Conservation (phyloP, 64 coral and sea anemone genomes). For the Stylophora pistillata region DNA sequence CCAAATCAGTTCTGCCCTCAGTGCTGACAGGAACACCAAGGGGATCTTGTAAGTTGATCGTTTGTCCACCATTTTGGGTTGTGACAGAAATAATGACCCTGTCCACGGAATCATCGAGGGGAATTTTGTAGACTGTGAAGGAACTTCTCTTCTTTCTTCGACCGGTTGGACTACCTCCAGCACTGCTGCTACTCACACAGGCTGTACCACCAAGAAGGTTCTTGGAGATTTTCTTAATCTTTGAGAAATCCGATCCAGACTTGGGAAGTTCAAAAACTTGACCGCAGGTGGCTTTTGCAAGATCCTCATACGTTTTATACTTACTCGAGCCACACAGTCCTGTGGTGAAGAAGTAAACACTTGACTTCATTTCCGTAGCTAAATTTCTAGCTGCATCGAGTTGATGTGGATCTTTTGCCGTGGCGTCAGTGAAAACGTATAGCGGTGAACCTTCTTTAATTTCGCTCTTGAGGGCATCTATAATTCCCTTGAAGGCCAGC, state of each 20-base stretch:
- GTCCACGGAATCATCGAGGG: slow-evolving; percentile 58
- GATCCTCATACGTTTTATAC: slow-evolving; percentile 29
- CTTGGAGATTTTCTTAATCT: slow-evolving; percentile 34
- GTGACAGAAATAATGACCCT: slow-evolving; percentile 58
- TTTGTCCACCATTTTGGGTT: slow-evolving; percentile 7
- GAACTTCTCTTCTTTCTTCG: slow-evolving; percentile 4
- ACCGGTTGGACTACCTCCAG: background rate
- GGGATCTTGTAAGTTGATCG: slow-evolving; percentile 49
- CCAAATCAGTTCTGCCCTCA: slow-evolving; percentile 37
- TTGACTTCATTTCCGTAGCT: too few relatives aligned
- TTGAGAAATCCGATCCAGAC: slow-evolving; percentile 6
- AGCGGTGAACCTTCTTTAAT: too few relatives aligned
- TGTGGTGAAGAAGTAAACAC: too few relatives aligned
- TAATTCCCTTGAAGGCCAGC: too few relatives aligned
- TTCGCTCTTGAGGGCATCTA: too few relatives aligned
- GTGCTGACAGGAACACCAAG: background rate
- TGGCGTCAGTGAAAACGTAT: too few relatives aligned
- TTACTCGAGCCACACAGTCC: too few relatives aligned
- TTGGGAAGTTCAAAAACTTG: slow-evolving; percentile 36
- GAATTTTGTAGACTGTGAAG: slow-evolving; percentile 4
- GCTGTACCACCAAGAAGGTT: background rate
- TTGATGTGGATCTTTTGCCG: background rate
- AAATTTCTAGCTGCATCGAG: too few relatives aligned
- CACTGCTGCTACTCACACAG: background rate
- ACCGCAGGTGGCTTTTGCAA: slow-evolving; percentile 65